A percentile compares a stretch with the other conserved stretches of the same genome.
Conservation (phyloP, 2,888 invertebrate genomes). For the Eupeodes latifasciatus region DNA sequence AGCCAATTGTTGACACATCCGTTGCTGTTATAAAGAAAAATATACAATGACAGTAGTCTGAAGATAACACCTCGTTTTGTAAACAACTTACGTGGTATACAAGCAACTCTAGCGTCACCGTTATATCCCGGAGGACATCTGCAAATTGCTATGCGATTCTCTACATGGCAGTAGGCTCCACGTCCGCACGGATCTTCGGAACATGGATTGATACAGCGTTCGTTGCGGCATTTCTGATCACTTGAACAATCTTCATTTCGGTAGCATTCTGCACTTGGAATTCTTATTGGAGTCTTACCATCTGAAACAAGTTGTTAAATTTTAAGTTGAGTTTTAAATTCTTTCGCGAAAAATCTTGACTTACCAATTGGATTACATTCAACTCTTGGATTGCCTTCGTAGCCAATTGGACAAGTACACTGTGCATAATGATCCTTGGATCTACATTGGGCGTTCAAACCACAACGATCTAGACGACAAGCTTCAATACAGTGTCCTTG, state of each 20-base stretch:
- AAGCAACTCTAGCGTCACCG: constrained; percentile 89
- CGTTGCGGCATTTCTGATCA: constrained; percentile 91
- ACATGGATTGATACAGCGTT: constrained; percentile 92
- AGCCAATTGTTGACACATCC: constrained; percentile 88
- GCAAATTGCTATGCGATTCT: constrained; percentile 90
- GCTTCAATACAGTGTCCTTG: constrained; percentile 91
- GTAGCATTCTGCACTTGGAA: constrained; percentile 88
- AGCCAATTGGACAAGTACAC: constrained; percentile 91
- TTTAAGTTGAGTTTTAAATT: not conserved
- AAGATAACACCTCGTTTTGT: not conserved
- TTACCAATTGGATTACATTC: constrained; percentile 88
- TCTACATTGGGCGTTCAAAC: constrained; percentile 92
- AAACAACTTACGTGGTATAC: constrained; percentile 90
- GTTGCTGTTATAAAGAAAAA: constrained; percentile 84
- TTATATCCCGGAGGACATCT: constrained; percentile 91
- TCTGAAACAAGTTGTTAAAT: constrained; percentile 70
- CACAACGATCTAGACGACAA: constrained; percentile 91
- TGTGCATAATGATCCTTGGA: constrained; percentile 90
- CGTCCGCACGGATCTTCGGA: constrained; percentile 89
- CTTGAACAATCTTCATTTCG: constrained; percentile 90
- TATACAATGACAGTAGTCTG: not conserved
- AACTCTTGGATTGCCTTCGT: constrained; percentile 90
- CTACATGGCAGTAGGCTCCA: constrained; percentile 92
- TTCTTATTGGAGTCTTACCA: constrained; percentile 79
- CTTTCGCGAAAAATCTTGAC: constrained; percentile 25